Base-by-base conservation (phyloP, 2,113 vertebrate genomes). In the Pycnonotus jocosus region DNA sequence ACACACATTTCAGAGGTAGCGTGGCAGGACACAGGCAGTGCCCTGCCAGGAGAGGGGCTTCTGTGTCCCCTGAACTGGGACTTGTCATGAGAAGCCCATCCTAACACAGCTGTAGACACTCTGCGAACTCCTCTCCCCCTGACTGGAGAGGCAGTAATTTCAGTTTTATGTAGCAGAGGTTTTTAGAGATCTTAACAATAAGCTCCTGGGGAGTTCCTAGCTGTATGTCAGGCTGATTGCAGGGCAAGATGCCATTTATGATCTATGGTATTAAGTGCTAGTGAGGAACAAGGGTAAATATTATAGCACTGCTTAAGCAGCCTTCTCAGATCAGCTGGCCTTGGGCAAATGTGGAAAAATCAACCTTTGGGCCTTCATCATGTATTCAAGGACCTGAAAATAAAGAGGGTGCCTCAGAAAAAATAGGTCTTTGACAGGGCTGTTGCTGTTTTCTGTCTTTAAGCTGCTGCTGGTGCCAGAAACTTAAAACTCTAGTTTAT, bases 101-200 rank as follows among this genome's bases (percentile, higher is more conserved):
- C 51, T 38, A 70, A 38, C 72, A 56, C 37, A 89, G 35, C 25
- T 68, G 37, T 30, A 57, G 20, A 56, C 4, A 1, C 27, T 78
- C 6, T 0, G 1, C 60, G 50, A 89, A 61, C 25, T 89, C 53
- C 70, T 72, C 21, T 84, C 15, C 33, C 15, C 6, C 3, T 35
- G 18, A 62, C n/a, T 0, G 0, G 35, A 83, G 16, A 80, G 33
- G 40, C 54, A 80, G 58, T 58, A 70, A 78, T 65, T 87, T 35
- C 66, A 56, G 35, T 30, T 92, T 81, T 88, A 72, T 86, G 6
- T 48, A 44, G 48, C n/a, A 74, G 23, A 60, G 19, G 8, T 37
- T 94, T 88, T 65, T 51, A 85, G 58, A 86, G 25, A 66, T 85
- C 27, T 85, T 85, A 93, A 87, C 71, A 47, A 9, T 51, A 91